Conservation (phyloP, 2,113 vertebrate species). For the Gopherus flavomarginatus region DNA sequence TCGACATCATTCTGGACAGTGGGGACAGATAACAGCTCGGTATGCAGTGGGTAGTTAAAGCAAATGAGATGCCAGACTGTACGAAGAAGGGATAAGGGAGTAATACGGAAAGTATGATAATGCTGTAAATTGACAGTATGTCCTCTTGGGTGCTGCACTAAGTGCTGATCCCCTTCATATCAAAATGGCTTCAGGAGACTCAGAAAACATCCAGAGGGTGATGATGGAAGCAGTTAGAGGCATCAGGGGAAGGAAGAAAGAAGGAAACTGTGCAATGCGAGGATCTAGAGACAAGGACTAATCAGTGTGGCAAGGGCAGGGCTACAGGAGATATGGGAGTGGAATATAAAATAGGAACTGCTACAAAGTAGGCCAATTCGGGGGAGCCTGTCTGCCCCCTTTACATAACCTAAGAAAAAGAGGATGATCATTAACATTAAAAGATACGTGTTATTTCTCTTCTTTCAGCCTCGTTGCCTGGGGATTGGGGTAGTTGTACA, state of each 20-base stretch:
- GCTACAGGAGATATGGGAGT: not conserved
- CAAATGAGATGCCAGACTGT: not conserved
- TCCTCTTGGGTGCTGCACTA: not conserved
- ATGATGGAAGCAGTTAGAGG: not conserved
- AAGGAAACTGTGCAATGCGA: not conserved
- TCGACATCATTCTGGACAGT: not conserved
- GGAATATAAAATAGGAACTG: fast-evolving
- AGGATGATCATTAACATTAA: not conserved
- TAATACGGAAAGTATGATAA: not conserved
- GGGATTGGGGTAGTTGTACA: not conserved
- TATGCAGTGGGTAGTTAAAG: not conserved
- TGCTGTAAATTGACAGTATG: not conserved
- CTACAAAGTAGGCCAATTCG: not conserved
- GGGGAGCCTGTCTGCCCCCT: not conserved
- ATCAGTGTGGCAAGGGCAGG: not conserved
- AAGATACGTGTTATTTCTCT: not conserved
- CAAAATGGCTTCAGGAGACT: not conserved
- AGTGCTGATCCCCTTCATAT: not conserved
- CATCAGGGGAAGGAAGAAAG: not conserved
- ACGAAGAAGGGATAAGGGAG: not conserved
- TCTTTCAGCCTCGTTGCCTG: not conserved
- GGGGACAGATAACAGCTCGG: not conserved
- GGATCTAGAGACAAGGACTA: not conserved
- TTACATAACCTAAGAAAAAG: not conserved
- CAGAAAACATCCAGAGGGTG: not conserved